Evolutionary conservation across 2,888 invertebrate genomes (phyloP).

Genomic region (Clanis bilineata): DNA sequence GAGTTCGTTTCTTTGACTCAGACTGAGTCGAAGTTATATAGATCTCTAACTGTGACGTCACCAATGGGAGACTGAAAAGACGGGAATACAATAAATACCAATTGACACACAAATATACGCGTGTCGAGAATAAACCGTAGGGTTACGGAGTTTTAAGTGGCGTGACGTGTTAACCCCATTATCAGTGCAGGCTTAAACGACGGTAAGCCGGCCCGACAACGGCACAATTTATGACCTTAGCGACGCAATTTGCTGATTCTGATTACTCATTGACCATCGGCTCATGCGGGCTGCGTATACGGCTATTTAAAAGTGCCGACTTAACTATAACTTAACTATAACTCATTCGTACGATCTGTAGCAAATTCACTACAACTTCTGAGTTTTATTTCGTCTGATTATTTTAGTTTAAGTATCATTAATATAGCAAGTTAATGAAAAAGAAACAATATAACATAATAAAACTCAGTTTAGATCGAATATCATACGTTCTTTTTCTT

Average conservation of each 20-base stretch:
- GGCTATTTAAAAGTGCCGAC: neutral
- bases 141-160: slow-evolving; percentile 60
- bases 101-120: slow-evolving; percentile 7
- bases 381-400: too few relatives aligned
- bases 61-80: too few relatives aligned
- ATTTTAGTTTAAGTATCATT: too few relatives aligned
- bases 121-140: slow-evolving; percentile 19
- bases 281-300: slow-evolving; percentile 21
- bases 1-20: too few relatives aligned
- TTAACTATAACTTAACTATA: neutral
- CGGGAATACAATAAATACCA: neutral
- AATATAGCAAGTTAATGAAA: too few relatives aligned
- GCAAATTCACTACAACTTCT: neutral
- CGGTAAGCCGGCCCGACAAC: slow-evolving; percentile 63
- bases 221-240: slow-evolving; percentile 67
- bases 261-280: slow-evolving; percentile 68
- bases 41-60: too few relatives aligned
- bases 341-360: too few relatives aligned
- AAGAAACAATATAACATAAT: too few relatives aligned
- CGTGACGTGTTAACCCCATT: slow-evolving; percentile 73
- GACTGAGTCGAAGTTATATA: too few relatives aligned
- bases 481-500: too few relatives aligned
- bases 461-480: too few relatives aligned
- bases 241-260: slow-evolving; percentile 67
- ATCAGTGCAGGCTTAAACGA: slow-evolving; percentile 64